phyloP scores from a whole-genome alignment of 2,797 vertebrate genomes.

The Sebastes oblongus region DNA sequence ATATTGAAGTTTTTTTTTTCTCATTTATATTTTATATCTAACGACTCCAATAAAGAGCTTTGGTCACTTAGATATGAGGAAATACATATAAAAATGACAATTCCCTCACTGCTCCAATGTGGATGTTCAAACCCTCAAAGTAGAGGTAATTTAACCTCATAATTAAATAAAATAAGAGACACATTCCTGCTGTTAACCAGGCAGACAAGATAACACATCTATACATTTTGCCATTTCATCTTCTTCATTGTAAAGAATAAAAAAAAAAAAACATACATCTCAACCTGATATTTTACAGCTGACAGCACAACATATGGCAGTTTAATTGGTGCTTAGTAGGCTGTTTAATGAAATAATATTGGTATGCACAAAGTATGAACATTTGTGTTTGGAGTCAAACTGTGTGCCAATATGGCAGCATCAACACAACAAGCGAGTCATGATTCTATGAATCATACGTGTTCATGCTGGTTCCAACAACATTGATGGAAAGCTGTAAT shows the following conservation, averaged over 20 bases:
- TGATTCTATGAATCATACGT: constrained; percentile 33
- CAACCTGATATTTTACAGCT: constrained; percentile 14
- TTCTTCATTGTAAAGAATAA: not conserved
- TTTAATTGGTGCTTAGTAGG: not conserved
- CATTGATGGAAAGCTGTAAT: not conserved
- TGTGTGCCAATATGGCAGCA: constrained; percentile 45
- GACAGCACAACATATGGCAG: constrained; percentile 1
- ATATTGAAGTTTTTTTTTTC: not conserved
- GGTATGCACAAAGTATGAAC: constrained; percentile 24
- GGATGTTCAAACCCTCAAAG: not conserved
- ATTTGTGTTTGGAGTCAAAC: constrained; percentile 51
- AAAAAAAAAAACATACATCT: not conserved
- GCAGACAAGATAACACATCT: not conserved
- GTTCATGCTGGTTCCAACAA: constrained; percentile 15
- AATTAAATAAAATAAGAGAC: not conserved
- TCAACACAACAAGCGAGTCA: constrained; percentile 38
- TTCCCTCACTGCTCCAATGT: not conserved
- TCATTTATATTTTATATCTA: not conserved
- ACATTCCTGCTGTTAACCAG: not conserved
- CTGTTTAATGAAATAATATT: constrained; percentile 12
- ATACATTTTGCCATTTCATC: not conserved
- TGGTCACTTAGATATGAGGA: not conserved
- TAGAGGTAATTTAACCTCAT: not conserved
- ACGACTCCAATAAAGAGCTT: not conserved
- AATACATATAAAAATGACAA: not conserved